Percentiles rank a stretch among this genome's conserved stretches.
Conservation (phyloP, 2,113 vertebrate species). For the Pheucticus melanocephalus region DNA sequence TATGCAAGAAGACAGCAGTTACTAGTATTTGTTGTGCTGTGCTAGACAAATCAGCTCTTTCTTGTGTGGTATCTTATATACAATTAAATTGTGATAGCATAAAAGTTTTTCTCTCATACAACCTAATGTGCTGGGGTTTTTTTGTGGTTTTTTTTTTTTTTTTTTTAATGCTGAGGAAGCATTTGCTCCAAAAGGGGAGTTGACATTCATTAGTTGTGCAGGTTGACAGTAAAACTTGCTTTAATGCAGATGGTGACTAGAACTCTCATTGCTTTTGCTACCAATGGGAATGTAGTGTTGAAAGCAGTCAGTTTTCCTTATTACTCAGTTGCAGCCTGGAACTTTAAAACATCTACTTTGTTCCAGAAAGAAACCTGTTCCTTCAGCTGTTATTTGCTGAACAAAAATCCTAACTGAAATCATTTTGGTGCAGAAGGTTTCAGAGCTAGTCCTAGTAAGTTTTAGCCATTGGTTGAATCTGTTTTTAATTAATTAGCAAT, state of each 20-base stretch:
- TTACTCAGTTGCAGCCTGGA: background rate
- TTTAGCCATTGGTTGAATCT: background rate
- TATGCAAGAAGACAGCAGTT: background rate
- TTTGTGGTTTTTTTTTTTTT: background rate
- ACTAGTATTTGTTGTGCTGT: background rate
- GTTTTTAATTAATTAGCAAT: background rate
- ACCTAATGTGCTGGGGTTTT: accelerated
- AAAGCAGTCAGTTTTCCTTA: background rate
- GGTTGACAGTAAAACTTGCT: background rate
- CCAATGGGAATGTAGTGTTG: background rate
- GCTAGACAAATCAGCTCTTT: background rate
- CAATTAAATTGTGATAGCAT: background rate
- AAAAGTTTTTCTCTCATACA: background rate
- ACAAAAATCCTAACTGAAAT: background rate
- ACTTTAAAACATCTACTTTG: background rate
- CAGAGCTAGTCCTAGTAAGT: background rate
- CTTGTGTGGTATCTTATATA: background rate
- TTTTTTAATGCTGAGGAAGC: background rate
- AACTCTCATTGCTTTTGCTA: slow-evolving; percentile 25
- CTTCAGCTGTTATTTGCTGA: background rate
- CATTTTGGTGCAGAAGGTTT: background rate
- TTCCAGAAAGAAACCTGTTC: background rate
- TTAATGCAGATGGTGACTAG: slow-evolving; percentile 30
- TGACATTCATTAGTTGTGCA: background rate
- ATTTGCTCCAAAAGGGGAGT: background rate